These are phyloP conservation scores for Phyllotis vaccarum DNA, from an alignment of 2,797 vertebrate genomes.

Conservation along the genomic window DNA sequence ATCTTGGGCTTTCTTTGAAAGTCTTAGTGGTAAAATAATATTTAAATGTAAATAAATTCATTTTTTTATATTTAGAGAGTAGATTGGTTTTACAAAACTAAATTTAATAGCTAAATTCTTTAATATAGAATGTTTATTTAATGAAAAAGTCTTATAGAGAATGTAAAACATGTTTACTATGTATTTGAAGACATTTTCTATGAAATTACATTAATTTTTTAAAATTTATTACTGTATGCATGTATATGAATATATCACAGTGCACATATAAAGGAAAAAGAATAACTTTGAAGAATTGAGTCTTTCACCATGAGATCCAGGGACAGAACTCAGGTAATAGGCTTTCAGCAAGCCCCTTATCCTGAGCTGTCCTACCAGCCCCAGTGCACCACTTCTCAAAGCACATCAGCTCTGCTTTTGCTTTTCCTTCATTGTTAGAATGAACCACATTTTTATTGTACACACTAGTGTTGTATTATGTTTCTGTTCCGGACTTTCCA, in stretches of 20 bases:
- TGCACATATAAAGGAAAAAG: background rate
- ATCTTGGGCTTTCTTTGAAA: background rate
- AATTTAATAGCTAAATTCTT: background rate
- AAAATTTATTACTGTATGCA: background rate
- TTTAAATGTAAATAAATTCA: conserved; percentile 22
- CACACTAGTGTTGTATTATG: no score
- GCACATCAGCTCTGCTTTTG: conserved; percentile 1
- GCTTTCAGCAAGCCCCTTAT: background rate
- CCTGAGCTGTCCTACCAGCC: background rate
- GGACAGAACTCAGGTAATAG: background rate
- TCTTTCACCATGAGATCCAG: background rate
- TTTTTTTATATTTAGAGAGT: background rate
- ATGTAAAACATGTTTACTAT: background rate
- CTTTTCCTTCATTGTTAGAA: conserved; percentile 41
- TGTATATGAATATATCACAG: background rate
- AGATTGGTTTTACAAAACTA: conserved; percentile 19
- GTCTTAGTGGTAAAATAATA: background rate
- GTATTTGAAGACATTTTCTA: conserved; percentile 48
- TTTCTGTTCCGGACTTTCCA: no score
- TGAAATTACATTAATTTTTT: background rate
- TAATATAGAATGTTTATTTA: conserved; percentile 13
- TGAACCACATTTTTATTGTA: conserved; percentile 55
- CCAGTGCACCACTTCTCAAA: background rate
- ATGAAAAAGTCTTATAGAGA: background rate
- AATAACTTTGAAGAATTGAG: background rate